These are phyloP conservation scores for Pseudonaja textilis DNA, from an alignment of 2,113 vertebrate species.

Conservation along the genomic window DNA sequence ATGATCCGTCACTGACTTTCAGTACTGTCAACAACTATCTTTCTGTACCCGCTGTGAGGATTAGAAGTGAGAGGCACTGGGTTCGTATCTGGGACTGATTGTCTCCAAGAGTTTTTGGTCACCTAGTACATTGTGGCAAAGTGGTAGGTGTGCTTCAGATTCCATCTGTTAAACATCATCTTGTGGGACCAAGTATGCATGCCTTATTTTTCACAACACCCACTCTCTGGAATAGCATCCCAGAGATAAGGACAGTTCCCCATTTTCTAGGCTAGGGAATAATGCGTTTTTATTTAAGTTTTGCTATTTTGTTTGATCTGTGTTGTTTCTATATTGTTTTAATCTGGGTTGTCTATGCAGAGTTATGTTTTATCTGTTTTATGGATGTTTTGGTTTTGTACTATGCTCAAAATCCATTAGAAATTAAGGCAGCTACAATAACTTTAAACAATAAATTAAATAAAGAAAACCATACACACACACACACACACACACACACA, in stretches of 20 bases:
- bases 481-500: neutral
- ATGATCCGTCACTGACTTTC: neutral
- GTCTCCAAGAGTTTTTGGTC: neutral
- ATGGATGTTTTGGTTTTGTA: neutral
- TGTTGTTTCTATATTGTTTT: neutral
- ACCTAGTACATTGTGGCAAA: neutral
- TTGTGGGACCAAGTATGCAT: neutral
- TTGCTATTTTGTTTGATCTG: neutral
- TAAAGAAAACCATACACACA: neutral
- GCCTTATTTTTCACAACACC: neutral
- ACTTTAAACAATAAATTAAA: neutral
- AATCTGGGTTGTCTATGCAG: neutral
- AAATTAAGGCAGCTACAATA: neutral
- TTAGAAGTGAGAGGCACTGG: neutral
- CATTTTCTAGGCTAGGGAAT: neutral
- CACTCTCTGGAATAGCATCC: neutral
- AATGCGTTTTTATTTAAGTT: neutral
- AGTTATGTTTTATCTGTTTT: neutral
- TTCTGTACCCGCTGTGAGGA: neutral
- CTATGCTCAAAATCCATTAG: neutral
- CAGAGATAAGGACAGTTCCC: neutral
- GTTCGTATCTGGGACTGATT: neutral
- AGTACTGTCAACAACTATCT: neutral
- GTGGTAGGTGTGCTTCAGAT: neutral
- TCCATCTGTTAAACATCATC: neutral